Evolutionary conservation across 2,797 vertebrate species (phyloP), one percentile per base, ranked within the genome.

Genomic region (Melopsittacus undulatus): DNA sequence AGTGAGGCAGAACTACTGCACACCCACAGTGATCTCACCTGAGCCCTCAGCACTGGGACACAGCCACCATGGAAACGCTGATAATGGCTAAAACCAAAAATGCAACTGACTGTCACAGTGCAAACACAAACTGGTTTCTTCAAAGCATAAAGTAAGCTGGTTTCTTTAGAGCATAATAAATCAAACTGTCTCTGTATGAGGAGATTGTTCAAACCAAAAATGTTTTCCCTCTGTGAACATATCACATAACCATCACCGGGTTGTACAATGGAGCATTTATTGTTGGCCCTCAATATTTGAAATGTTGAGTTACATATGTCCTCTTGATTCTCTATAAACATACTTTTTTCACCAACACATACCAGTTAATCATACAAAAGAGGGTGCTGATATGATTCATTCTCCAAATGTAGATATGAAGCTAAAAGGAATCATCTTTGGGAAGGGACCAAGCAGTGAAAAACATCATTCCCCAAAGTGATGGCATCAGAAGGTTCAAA

Each of bases 161-260:
- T 89, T 91, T 51, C 73, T 89, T 75, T 21, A 56, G 29, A 76
- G 46, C 40, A 27, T 48, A 67, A 67, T 52, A 80, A 90, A 70
- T 77, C n/a, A 77, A 74, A 42, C 76, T 14, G 2, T 38, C 38
- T 66, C 45, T 57, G 46, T 64, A 68, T 6, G 9, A 86, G 32
- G 23, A 89, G 20, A 62, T 38, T 67, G 66, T 87, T 89, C 69
- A 83, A 70, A 46, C 38, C 38, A 75, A 68, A 51, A 64, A 34
- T 4, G 2, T 24, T 62, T 74, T 74, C 7, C 14, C 38, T 42
- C 22, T 34, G 2, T 43, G 43, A 52, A n/a, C 74, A 15, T 34
- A 40, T 69, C 64, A 51, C 42, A 59, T 59, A 6, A 3, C n/a
- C 49, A 56, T 48, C 27, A 59, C 40, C 59, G 73, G 4, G 20